Percentiles rank a stretch among this genome's conserved stretches.
These are phyloP conservation scores for Cottus gobio DNA, from an alignment of 2,113 vertebrate species.

Conservation along the genomic window DNA sequence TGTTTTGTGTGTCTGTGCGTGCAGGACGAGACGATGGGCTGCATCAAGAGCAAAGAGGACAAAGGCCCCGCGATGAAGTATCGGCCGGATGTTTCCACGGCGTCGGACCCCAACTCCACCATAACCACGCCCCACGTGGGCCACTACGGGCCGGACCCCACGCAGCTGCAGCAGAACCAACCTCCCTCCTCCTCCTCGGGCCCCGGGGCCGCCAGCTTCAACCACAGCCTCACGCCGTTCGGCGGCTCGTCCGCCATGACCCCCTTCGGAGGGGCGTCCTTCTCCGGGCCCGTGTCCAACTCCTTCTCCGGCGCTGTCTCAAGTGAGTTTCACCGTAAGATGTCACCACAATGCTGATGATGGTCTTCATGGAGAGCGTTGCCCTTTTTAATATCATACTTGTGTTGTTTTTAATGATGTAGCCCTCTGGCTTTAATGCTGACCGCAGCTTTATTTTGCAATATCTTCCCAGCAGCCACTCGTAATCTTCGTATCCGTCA, in stretches of 20 bases:
- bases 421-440: not conserved
- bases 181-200: slow-evolving; percentile 82
- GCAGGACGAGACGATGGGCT: slow-evolving; percentile 89
- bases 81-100: slow-evolving; percentile 84
- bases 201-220: slow-evolving; percentile 80
- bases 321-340: slow-evolving; percentile 77
- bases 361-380: not conserved
- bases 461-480: not conserved
- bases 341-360: not conserved
- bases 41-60: slow-evolving; percentile 96
- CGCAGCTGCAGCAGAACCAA: slow-evolving; percentile 84
- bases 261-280: slow-evolving; percentile 92
- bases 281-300: slow-evolving; percentile 88
- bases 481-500: not conserved
- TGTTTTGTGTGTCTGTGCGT: slow-evolving; percentile 62
- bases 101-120: slow-evolving; percentile 78
- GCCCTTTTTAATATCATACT: not conserved
- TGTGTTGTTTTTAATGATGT: not conserved
- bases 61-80: slow-evolving; percentile 92
- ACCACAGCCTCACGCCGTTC: slow-evolving; percentile 91
- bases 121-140: slow-evolving; percentile 79
- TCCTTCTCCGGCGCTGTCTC: slow-evolving; percentile 90
- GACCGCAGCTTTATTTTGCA: not conserved
- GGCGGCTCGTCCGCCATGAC: slow-evolving; percentile 90
- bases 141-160: slow-evolving; percentile 90